Base-by-base conservation (phyloP, 2,797 vertebrate species). In the Macropodus opercularis region DNA sequence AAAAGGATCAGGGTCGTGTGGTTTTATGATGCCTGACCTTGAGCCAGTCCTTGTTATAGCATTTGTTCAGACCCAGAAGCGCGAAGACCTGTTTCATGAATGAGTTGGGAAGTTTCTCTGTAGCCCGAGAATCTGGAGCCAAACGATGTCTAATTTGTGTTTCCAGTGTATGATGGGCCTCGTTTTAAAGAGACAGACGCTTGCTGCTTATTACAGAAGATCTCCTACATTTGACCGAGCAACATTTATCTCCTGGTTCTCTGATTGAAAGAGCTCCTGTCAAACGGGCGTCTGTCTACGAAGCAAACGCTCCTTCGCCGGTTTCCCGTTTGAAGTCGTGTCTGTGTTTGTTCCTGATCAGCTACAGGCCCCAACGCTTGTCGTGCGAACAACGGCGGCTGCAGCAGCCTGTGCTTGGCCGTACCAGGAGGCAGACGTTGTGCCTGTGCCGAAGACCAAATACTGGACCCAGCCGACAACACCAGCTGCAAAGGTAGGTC, bases 401-500 rank as follows among this genome's bases (percentile, higher is more conserved):
- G 97, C 89, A 97, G 93, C 89, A 99, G 95, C 66, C 84, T 99
- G 59, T 99, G 97, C 85, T 87, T 98, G 84, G 95, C 96, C 70
- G 95, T 93, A 8, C 97, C 97, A 0, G 91, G 79, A 1, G 92
- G 95, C 29, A 87, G 96, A 10, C 93, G 92, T 31, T 99, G 97
- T 8, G 95, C 96, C 53, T 99, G 96, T 0, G 96, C 97, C 0
- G 96, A 98, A 74, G 97, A 99, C 80, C 97, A 99, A 86, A 87
- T 96, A 72, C 84, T 99, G 77, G 93, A 93, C 8, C 78, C 83
- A 0, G 0, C n/a, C 0, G 95, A 98, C 51, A 90, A 94, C 0
- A 94, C 94, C 89, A 98, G 95, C 72, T 98, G 97, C 85, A 90
- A 93, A 91, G 95, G 97, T 97, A 90, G 29, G 32, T 14, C 13